Base-by-base conservation (phyloP, 53 echinoderm and acorn worm species). In the Crossaster papposus region DNA sequence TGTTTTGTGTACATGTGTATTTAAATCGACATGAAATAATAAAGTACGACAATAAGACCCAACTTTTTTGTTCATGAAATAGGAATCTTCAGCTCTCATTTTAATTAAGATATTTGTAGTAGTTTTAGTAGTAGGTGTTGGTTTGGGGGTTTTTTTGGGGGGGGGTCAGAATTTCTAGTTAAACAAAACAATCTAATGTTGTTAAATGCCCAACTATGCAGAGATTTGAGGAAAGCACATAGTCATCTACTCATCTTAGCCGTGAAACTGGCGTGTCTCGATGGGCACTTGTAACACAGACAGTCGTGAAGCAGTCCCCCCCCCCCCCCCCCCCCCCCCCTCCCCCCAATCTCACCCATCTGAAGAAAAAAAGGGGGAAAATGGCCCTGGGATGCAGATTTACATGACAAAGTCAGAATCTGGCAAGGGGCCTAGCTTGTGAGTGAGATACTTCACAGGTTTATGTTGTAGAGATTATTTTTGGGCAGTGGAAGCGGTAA, bases 341-440 rank as follows among this genome's bases (percentile, higher is more conserved):
- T 58, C 58, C 58, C 58, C 28, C 28, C 53, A 85, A 70, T 70
- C 52, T 22, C 74, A 35, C 72, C 55, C 17, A 20, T 13, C 58
- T 58, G 22, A 58, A 58, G 23, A 85, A 85, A 30, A 54, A 23
- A 71, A 44, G 44, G 9, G 44, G 44, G 44, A 44, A 44, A 44
- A 44, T 34, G 22, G 33, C 87, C 87, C 30, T 14, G 75, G 87
- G 87, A 77, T 87, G 54, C 62, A 55, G 63, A 87, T 87, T 87
- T 87, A 87, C 87, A 87, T 87, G 87, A 87, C 87, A 87, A 87
- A 76, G 87, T 75, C 75, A 36, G 54, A 68, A 76, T 32, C 77
- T 20, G 22, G 58, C 14, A 51, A 18, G 77, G 35, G 62, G 55
- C 35, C 36, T 22, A 54, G 72, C 18, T 30, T 80, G 32, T 2